Percentiles rank a stretch among this genome's conserved stretches.
phyloP scores from a whole-genome alignment of 2,797 vertebrate species.

The Poeciliopsis presidionis region DNA sequence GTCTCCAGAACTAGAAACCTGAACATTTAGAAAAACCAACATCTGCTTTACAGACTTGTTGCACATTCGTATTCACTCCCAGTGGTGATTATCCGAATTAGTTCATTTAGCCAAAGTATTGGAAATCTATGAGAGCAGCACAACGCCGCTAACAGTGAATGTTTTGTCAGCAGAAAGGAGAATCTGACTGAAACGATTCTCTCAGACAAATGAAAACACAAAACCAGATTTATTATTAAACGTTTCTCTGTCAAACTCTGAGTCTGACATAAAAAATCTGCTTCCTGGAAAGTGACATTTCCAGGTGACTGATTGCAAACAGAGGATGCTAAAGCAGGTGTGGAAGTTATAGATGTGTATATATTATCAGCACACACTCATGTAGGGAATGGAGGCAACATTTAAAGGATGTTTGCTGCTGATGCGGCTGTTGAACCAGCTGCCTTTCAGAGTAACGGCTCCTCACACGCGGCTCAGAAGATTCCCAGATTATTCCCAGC shows the following conservation, averaged over 20 bases:
- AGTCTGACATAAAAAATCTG: slow-evolving; percentile 35
- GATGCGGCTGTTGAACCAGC: slow-evolving; percentile 31
- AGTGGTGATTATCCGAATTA: slow-evolving; percentile 13
- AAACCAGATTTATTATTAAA: slow-evolving; percentile 37
- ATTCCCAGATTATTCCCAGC: slow-evolving; percentile 43
- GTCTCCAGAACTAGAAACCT: not conserved
- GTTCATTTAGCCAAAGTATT: slow-evolving; percentile 6
- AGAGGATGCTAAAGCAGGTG: slow-evolving; percentile 17
- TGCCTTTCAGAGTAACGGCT: slow-evolving; percentile 49
- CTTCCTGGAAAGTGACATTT: slow-evolving; percentile 20
- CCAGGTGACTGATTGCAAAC: slow-evolving; percentile 37
- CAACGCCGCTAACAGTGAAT: not conserved
- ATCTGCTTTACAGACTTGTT: not conserved
- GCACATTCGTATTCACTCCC: not conserved
- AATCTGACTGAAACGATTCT: slow-evolving; percentile 37
- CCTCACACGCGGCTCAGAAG: slow-evolving; percentile 20
- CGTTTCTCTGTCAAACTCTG: slow-evolving; percentile 46
- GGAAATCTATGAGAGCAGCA: slow-evolving; percentile 22
- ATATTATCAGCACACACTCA: too few species aligned
- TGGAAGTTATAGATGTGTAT: slow-evolving; percentile 1
- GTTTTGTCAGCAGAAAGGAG: slow-evolving; percentile 24
- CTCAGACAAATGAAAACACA: slow-evolving; percentile 33
- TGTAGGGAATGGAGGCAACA: not conserved
- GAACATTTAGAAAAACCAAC: not conserved
- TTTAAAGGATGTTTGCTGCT: slow-evolving; percentile 23